Evolutionary conservation across 1,140 invertebrate species (phyloP), one percentile per base, ranked within the genome.

Genomic region (Mamestra configurata): DNA sequence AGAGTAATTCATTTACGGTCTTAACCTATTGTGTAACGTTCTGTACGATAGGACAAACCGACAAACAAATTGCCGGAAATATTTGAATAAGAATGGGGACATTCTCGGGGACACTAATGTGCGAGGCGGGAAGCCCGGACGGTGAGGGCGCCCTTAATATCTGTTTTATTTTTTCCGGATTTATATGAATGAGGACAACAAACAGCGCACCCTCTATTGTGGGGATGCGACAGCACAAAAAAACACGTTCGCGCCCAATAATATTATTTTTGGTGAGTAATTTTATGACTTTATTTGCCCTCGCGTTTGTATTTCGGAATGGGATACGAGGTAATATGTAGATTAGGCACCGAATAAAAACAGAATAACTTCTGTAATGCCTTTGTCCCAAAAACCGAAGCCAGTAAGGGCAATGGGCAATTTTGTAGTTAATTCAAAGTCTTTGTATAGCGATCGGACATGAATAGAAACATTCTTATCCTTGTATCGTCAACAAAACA

Each of bases 141-240:
- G 84, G 80, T 70, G 82, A 86, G 88, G 81, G 84, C 79, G 79
- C 81, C 85, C 88, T 83, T 91, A 93, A 92, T 92, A 92, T 93
- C 89, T 93, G 92, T 90, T 93, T 92, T 94, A 92, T 93, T 93
- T 93, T 92, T 93, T 91, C 90, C 90, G 92, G 90, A 92, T 93
- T 93, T 91, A 87, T 93, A 89, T 88, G 86, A 90, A 89, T 80
- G 84, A 83, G 90, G 83, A 88, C 86, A 89, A 92, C 89, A 92
- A 93, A 91, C 90, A 86, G 72, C 83, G 80, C 78, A 80, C 81
- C 82, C 84, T 87, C 86, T 84, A 89, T 93, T 92, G 91, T 90
- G 70, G 84, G 73, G 40, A 79, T 82, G 82, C 71, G 77, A 81
- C 79, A 66, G 59, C 59, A 83, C 86, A 75, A 81, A 81, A 88